Evolutionary conservation across 1,140 invertebrate genomes (phyloP).

Genomic region (Eciton burchellii): DNA sequence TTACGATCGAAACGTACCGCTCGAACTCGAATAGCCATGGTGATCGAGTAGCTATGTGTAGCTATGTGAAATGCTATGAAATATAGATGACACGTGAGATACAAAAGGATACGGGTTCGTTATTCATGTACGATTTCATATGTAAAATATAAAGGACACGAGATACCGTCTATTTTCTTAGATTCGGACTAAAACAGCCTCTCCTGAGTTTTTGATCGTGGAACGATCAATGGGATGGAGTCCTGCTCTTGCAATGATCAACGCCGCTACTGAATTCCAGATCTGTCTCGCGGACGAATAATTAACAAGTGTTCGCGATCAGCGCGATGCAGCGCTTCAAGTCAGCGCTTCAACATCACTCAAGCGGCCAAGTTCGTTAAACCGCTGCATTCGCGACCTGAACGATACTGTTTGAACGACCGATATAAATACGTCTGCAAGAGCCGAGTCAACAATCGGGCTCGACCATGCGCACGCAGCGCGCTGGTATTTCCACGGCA

Average conservation of each 20-base stretch:
- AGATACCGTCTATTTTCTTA: no score
- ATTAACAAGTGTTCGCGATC: not conserved
- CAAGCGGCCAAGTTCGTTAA: constrained; percentile 41
- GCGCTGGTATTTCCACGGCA: constrained; percentile 30
- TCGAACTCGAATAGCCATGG: no score
- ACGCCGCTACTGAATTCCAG: not conserved
- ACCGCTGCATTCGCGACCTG: constrained; percentile 23
- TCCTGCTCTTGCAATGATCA: not conserved
- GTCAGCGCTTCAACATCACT: constrained; percentile 45
- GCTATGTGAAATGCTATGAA: no score
- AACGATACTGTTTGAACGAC: constrained; percentile 38
- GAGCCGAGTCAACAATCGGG: constrained; percentile 49
- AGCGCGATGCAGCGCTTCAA: constrained; percentile 33
- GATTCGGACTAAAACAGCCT: no score
- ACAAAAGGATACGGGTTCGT: no score
- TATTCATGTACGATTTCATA: no score
- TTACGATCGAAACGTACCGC: no score
- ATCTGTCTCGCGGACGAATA: not conserved
- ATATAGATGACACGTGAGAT: no score
- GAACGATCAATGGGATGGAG: not conserved
- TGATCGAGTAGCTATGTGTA: no score
- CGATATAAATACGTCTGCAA: constrained; percentile 57
- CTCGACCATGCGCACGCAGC: not conserved
- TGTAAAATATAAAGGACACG: no score
- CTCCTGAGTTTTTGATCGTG: not conserved